These are phyloP conservation scores for Mactromeris polynyma DNA, from an alignment of 2,888 invertebrate genomes.

Conservation along the genomic window DNA sequence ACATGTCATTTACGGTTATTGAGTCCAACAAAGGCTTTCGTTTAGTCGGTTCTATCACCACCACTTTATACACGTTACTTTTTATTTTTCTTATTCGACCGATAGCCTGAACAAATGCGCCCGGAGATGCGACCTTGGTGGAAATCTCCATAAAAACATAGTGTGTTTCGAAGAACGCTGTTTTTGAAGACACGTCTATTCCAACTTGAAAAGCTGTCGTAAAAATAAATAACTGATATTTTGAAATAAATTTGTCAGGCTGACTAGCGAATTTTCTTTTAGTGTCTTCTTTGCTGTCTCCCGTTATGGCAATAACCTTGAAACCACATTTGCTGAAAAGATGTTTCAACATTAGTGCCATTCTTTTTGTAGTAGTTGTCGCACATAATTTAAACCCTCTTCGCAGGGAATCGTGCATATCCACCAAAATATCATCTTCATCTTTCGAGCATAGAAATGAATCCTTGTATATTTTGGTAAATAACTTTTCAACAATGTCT, in stretches of 20 bases:
- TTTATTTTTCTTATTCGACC: conserved; percentile 26
- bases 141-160: conserved; percentile 36
- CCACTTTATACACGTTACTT: conserved; percentile 26
- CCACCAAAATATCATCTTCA: conserved; percentile 31
- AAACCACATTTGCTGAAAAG: neutral
- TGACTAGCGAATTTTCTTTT: conserved; percentile 25
- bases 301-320: conserved; percentile 20
- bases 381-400: conserved; percentile 22
- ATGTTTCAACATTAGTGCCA: neutral
- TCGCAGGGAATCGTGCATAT: conserved; percentile 12
- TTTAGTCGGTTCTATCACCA: conserved; percentile 23
- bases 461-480: conserved; percentile 4
- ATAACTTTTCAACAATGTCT: conserved; percentile 6
- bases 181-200: conserved; percentile 25
- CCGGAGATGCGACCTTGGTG: conserved; percentile 23
- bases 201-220: conserved; percentile 44
- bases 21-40: neutral
- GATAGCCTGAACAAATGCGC: conserved; percentile 32
- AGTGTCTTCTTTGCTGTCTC: conserved; percentile 5
- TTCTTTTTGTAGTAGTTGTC: conserved; percentile 12
- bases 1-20: neutral
- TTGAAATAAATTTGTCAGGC: conserved; percentile 19
- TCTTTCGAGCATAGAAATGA: neutral
- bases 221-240: conserved; percentile 26
- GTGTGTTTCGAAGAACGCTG: conserved; percentile 27